phyloP scores from a whole-genome alignment of 2,113 vertebrate species.

The Spermophilus dauricus region DNA sequence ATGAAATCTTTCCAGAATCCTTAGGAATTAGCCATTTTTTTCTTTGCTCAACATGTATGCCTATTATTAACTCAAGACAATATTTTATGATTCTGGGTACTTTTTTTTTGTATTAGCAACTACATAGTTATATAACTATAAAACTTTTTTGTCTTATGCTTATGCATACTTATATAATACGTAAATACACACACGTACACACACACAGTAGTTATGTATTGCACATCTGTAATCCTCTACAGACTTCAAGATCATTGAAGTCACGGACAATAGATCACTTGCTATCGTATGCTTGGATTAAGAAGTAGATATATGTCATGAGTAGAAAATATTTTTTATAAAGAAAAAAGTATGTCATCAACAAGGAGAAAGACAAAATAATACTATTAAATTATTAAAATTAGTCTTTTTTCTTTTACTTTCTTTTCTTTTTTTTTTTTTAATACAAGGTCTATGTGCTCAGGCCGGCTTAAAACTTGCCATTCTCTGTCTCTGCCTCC shows the following conservation, averaged over 20 bases:
- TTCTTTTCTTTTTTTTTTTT: background rate
- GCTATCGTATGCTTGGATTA: background rate
- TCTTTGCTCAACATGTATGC: background rate
- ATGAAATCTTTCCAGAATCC: background rate
- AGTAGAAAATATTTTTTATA: background rate
- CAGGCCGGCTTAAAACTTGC: background rate
- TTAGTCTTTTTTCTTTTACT: background rate
- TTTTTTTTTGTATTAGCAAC: background rate
- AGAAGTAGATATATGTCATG: background rate
- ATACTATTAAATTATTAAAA: background rate
- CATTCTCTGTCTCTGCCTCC: background rate
- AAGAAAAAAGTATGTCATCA: background rate
- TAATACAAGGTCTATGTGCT: background rate
- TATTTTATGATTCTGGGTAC: background rate
- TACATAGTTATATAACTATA: background rate
- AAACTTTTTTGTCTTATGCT: background rate
- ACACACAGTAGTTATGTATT: background rate
- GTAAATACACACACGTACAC: too few species aligned
- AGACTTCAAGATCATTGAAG: background rate
- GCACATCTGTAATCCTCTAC: background rate
- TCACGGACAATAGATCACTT: background rate
- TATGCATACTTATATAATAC: background rate
- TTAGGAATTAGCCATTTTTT: background rate
- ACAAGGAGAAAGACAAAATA: background rate
- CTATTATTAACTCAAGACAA: background rate